Evolutionary conservation across 2,888 invertebrate genomes (phyloP).

Genomic region (Cecidostiba fungosa): DNA sequence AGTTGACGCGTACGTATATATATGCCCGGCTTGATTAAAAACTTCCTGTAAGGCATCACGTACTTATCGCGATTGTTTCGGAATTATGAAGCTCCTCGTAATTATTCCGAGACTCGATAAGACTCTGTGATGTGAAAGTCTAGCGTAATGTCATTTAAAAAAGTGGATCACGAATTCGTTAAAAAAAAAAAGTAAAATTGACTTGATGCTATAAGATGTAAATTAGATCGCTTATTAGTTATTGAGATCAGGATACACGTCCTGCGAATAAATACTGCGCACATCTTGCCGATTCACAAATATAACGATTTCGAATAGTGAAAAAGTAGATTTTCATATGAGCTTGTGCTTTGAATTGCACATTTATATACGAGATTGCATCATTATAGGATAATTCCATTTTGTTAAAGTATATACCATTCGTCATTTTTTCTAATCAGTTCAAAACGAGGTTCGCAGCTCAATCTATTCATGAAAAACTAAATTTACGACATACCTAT

Average conservation of each 20-base stretch:
- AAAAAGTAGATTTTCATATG: not conserved
- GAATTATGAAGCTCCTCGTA: constrained; percentile 2
- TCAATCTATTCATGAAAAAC: no score
- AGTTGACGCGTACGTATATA: constrained; percentile 66
- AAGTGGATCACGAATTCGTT: no score
- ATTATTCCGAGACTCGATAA: not conserved
- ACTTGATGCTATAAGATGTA: not conserved
- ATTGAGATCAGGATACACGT: not conserved
- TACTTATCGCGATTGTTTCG: not conserved
- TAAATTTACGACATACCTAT: no score
- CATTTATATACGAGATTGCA: not conserved
- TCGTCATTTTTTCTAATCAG: no score
- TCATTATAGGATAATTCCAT: not conserved
- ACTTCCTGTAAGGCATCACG: not conserved
- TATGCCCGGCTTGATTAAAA: not conserved
- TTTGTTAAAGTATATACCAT: not conserved
- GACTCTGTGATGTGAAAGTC: not conserved
- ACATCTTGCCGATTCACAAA: not conserved
- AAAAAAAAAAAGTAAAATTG: no score
- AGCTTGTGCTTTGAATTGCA: not conserved
- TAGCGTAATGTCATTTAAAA: no score
- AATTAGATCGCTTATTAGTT: not conserved
- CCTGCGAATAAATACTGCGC: not conserved
- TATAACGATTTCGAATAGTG: not conserved
- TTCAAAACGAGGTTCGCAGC: no score